Conservation (phyloP, 2,888 invertebrate genomes). For the Shargacucullia verbasci region DNA sequence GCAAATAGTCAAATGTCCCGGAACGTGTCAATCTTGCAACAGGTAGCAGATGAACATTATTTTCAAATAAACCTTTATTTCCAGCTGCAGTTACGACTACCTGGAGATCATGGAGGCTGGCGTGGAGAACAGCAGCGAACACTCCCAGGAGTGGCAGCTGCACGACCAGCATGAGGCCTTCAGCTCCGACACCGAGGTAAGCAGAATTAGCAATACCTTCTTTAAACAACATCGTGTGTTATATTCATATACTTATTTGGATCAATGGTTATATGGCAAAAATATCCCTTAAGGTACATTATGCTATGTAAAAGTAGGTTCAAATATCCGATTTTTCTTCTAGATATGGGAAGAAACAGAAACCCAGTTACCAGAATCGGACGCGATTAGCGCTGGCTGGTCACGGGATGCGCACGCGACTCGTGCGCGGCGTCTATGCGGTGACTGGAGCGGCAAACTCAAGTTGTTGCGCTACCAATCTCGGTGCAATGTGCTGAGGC, state of each 20-base stretch:
- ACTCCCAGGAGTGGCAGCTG: constrained; percentile 67
- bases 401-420: constrained; percentile 67
- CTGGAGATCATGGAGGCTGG: constrained; percentile 90
- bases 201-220: not conserved
- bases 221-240: not conserved
- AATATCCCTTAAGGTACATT: too few species aligned
- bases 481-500: constrained; percentile 88
- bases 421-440: constrained; percentile 90
- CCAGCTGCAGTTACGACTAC: constrained; percentile 94
- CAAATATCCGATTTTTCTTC: too few species aligned
- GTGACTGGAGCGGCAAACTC: constrained; percentile 94
- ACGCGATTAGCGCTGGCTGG: constrained; percentile 81
- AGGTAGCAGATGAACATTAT: too few species aligned
- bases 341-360: constrained; percentile 83
- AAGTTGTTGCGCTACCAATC: constrained; percentile 92
- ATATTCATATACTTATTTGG: not conserved
- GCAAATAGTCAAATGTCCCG: too few species aligned
- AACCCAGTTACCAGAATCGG: constrained; percentile 76
- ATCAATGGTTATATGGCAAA: not conserved
- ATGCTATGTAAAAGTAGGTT: too few species aligned
- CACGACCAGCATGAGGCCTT: constrained; percentile 74
- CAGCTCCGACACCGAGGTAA: constrained; percentile 78
- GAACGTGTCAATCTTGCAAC: too few species aligned
- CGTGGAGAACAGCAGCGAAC: constrained; percentile 72
- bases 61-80: constrained; percentile 35